Conservation (phyloP, 2,888 invertebrate species). For the Elaeidobius kamerunicus region DNA sequence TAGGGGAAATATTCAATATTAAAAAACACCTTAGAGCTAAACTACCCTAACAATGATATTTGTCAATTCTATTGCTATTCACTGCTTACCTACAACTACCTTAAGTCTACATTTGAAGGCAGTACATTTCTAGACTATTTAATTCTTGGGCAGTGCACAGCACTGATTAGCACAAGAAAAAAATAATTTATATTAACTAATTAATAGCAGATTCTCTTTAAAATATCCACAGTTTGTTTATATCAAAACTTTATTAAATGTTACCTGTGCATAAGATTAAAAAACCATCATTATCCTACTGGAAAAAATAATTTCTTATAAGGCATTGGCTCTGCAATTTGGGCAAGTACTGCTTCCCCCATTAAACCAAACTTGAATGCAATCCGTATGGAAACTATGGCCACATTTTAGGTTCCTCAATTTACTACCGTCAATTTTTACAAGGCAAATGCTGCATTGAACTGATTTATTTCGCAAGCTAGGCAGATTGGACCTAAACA, state of each 20-base stretch:
- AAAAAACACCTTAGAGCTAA: too few relatives aligned
- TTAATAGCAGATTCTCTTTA: not conserved
- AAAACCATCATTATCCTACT: not conserved
- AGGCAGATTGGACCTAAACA: too few relatives aligned
- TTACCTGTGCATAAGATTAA: not conserved
- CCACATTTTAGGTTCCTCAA: constrained; percentile 5
- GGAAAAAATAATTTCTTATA: not conserved
- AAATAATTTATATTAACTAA: not conserved
- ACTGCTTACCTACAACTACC: too few relatives aligned
- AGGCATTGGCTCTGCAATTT: constrained; percentile 2
- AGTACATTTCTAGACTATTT: too few relatives aligned
- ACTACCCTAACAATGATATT: not conserved
- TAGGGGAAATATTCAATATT: not conserved
- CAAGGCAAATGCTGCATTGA: constrained; percentile 9
- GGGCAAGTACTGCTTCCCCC: constrained; percentile 9
- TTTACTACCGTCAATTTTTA: not conserved
- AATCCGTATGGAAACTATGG: constrained; percentile 6
- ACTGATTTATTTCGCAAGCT: too few relatives aligned
- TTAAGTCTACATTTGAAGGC: too few relatives aligned
- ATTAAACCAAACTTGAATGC: constrained; percentile 8
- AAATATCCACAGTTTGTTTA: not conserved
- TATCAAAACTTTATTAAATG: not conserved
- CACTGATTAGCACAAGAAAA: too few relatives aligned
- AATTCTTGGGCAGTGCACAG: too few relatives aligned
- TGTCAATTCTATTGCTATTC: not conserved